A percentile compares a stretch with the other conserved stretches of the same genome.
Evolutionary conservation across 2,888 invertebrate genomes (phyloP).

Genomic region (Rhamnusium bicolor): DNA sequence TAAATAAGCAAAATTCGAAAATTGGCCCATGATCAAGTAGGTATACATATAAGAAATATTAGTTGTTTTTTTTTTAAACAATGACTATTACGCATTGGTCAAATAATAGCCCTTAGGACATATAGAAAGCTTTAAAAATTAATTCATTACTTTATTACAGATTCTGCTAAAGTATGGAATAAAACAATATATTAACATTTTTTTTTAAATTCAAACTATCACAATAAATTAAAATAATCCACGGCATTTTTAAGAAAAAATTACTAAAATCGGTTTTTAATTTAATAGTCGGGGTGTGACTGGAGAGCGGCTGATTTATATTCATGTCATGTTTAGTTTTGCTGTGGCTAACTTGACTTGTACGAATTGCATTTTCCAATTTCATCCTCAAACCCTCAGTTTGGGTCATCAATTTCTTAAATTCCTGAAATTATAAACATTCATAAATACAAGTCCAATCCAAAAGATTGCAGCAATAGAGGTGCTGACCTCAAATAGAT

Average conservation of each 20-base stretch:
- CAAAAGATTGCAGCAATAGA: no score
- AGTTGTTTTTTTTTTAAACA: no score
- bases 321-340: conserved; percentile 72
- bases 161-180: not conserved
- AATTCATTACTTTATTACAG: not conserved
- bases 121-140: not conserved
- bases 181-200: not conserved
- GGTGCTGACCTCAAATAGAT: no score
- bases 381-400: conserved; percentile 85
- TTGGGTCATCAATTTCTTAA: conserved; percentile 91
- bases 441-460: not conserved
- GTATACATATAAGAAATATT: not conserved
- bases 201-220: conserved; percentile 8
- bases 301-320: conserved; percentile 67
- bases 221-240: conserved; percentile 10
- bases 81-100: not conserved
- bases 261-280: conserved; percentile 96
- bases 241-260: conserved; percentile 71
- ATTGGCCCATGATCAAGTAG: conserved; percentile 12
- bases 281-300: conserved; percentile 84
- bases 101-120: not conserved
- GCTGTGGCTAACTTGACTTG: conserved; percentile 77
- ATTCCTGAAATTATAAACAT: conserved; percentile 77
- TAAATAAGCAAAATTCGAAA: not conserved
- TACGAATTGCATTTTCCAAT: conserved; percentile 89